Base-by-base conservation (phyloP, 2,113 vertebrate species). In the Mionectes macconnelli region DNA sequence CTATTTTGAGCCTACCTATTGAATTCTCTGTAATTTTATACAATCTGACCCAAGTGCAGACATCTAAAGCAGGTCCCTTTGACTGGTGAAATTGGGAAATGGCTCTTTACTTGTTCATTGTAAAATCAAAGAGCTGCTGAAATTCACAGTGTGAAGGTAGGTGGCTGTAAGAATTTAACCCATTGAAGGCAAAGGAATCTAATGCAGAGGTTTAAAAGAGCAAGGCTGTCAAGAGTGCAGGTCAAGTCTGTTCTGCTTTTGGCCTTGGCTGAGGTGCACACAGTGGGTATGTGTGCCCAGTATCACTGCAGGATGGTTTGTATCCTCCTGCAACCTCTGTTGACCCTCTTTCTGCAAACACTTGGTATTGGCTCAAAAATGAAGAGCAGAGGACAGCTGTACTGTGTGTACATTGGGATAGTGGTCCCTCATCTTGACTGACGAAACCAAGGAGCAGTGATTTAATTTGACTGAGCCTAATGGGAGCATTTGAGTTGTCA, bases 261-360 rank as follows among this genome's bases (percentile, higher is more conserved):
- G 74, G 49, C 13, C 10, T 0, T 49, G 57, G 12, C 35, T 72
- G 47, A 66, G 62, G 35, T 45, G 6, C 16, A 3, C 2, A 3
- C 6, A 24, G 8, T 22, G 5, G n/a, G 1, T 9, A 0, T 7
- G 8, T 40, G 22, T 72, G 39, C 80, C 21, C 20, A 1, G 28
- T 63, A 13, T 79, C 27, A 14, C 12, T 57, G 27, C 11, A 27
- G 24, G 24, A 2, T 23, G 70, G 10, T 53, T 27, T 14, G 4
- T 70, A 53, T 75, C 57, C 6, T 84, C 20, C 23, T 49, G 55
- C 59, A 66, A 33, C 2, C 8, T 9, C 70, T 50, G 25, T 42
- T 53, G n/a, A 35, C 67, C 49, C 64, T 30, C 27, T 45, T 52
- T 73, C 49, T 69, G 30, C 28, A 64, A 31, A 56, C 25, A 31